These are phyloP conservation scores for Artemia franciscana DNA, from an alignment of 1,140 invertebrate species.

Conservation along the genomic window DNA sequence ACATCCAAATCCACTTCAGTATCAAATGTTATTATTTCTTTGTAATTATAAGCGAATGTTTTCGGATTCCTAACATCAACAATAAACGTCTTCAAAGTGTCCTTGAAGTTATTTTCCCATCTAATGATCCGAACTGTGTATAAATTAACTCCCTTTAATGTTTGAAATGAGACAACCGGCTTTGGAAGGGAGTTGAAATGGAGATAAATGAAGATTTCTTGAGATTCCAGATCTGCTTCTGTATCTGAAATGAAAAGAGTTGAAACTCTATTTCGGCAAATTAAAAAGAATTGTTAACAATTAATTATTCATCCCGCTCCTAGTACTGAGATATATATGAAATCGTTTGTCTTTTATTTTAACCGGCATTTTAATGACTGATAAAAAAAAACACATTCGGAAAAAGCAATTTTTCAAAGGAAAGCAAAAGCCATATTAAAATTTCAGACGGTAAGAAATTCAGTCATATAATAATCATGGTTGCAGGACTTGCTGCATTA, in stretches of 20 bases:
- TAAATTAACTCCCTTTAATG: background rate
- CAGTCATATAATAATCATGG: too few species aligned
- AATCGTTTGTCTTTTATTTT: too few species aligned
- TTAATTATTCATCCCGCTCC: too few species aligned
- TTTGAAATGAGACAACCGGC: background rate
- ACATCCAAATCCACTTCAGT: background rate
- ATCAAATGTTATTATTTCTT: background rate
- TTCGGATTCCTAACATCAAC: background rate
- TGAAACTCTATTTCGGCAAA: too few species aligned
- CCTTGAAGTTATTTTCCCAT: background rate
- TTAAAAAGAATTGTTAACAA: too few species aligned
- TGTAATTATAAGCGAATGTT: background rate
- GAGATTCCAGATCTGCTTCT: background rate
- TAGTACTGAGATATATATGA: too few species aligned
- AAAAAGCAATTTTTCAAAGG: too few species aligned
- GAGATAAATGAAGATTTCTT: background rate
- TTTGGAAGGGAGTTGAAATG: background rate
- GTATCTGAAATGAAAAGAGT: background rate
- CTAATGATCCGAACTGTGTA: background rate
- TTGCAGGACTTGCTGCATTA: too few species aligned
- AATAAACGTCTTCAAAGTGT: background rate
- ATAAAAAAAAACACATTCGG: too few species aligned
- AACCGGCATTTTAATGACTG: too few species aligned
- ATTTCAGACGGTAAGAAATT: too few species aligned
- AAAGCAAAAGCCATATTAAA: too few species aligned